Conservation (phyloP, 2,797 vertebrate genomes). For the Sebastes cheni region DNA sequence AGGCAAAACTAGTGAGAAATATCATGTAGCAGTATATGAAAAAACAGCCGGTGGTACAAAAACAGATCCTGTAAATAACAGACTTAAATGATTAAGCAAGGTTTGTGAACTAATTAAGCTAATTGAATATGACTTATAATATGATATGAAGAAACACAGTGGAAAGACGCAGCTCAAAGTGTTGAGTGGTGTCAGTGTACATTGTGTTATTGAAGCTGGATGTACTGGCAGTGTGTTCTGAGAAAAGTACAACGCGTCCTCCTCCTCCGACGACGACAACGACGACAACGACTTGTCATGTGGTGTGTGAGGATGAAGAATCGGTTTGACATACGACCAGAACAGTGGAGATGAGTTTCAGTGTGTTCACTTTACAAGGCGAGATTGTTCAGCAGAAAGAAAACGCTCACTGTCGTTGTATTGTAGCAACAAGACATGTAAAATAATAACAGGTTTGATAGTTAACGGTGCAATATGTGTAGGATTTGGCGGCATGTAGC, state of each 20-base stretch:
- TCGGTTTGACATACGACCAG: conserved; percentile 18
- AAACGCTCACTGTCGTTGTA: background rate
- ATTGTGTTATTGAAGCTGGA: conserved; percentile 24
- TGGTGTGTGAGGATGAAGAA: conserved; percentile 26
- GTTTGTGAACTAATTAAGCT: conserved; percentile 20
- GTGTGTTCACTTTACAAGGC: background rate
- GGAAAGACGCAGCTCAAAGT: conserved; percentile 1
- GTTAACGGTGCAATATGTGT: background rate
- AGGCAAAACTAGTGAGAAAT: conserved; percentile 52
- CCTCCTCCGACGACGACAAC: no score
- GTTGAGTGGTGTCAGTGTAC: conserved; percentile 8
- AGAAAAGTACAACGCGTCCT: background rate
- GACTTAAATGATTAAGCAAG: background rate
- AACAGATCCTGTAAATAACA: background rate
- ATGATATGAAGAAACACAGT: conserved; percentile 4
- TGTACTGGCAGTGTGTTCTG: background rate
- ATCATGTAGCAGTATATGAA: conserved; percentile 82
- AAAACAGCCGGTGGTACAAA: conserved; percentile 75
- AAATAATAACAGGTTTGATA: background rate
- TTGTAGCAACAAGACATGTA: background rate
- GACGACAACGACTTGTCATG: conserved; percentile 8
- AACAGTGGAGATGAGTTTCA: conserved; percentile 7
- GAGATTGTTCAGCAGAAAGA: background rate
- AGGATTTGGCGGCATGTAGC: no score
- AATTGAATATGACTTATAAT: conserved; percentile 32